Evolutionary conservation across 2,113 vertebrate genomes (phyloP).

Genomic region (Reinhardtius hippoglossoides): DNA sequence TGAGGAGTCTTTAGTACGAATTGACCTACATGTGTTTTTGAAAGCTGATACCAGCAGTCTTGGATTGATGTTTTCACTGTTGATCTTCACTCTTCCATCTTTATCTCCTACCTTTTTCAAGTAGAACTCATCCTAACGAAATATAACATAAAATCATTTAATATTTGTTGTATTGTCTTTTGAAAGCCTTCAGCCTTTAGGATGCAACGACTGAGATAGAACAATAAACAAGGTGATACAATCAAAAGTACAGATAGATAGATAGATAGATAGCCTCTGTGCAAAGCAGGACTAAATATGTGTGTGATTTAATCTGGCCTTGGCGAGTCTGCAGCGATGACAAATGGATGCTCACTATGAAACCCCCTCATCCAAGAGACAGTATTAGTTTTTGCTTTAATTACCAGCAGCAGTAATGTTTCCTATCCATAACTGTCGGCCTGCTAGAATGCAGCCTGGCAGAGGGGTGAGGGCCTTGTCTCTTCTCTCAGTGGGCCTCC

Average conservation of each 20-base stretch:
- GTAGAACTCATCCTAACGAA: background rate
- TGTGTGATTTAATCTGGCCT: slow-evolving; percentile 91
- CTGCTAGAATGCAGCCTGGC: slow-evolving; percentile 91
- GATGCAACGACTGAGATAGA: background rate
- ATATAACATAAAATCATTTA: background rate
- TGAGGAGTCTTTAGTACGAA: slow-evolving; percentile 56
- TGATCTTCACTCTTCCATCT: background rate
- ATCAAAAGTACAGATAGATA: background rate
- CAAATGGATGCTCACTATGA: slow-evolving; percentile 91
- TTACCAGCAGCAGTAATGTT: slow-evolving; percentile 96
- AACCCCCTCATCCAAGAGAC: slow-evolving; percentile 92
- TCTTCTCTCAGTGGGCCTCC: slow-evolving; percentile 94
- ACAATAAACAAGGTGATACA: background rate
- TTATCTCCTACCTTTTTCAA: background rate
- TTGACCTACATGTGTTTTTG: slow-evolving; percentile 64
- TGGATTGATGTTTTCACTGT: slow-evolving; percentile 1
- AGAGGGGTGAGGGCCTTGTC: slow-evolving; percentile 94
- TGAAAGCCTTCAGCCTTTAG: background rate
- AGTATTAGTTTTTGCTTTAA: slow-evolving; percentile 99
- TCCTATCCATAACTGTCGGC: slow-evolving; percentile 99
- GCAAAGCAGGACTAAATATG: slow-evolving; percentile 81
- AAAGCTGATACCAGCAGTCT: slow-evolving; percentile 29
- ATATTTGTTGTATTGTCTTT: background rate
- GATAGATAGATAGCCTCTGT: slow-evolving; percentile 27
- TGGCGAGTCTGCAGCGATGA: slow-evolving; percentile 86